These are phyloP conservation scores for Prunella himalayana DNA, from an alignment of 2,113 vertebrate species.

Conservation along the genomic window DNA sequence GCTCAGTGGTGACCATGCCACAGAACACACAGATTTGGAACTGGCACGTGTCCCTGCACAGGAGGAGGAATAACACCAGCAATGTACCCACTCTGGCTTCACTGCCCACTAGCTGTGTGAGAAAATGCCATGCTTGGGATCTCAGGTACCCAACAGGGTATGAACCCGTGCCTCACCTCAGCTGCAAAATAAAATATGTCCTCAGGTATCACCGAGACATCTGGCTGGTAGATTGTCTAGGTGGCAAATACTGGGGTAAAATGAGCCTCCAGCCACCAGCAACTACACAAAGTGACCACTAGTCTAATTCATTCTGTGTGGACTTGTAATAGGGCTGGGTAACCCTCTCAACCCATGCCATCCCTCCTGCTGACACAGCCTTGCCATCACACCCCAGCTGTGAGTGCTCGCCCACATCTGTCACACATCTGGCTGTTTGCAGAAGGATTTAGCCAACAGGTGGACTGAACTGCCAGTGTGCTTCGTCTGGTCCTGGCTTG, in stretches of 20 bases:
- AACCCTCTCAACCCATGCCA: background rate
- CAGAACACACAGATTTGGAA: background rate
- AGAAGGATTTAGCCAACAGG: slow-evolving; percentile 39
- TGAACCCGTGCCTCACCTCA: background rate
- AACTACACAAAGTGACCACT: background rate
- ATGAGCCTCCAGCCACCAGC: background rate
- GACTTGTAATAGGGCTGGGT: background rate
- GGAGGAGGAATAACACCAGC: background rate
- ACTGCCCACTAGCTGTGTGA: background rate
- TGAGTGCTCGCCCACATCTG: background rate
- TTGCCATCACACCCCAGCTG: fast-evolving
- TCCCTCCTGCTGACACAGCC: background rate
- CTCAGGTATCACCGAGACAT: fast-evolving
- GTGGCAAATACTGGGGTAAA: background rate
- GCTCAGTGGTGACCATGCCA: fast-evolving
- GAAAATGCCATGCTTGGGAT: background rate
- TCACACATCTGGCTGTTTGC: background rate
- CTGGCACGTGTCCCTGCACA: fast-evolving
- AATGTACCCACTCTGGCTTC: fast-evolving
- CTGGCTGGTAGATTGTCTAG: background rate
- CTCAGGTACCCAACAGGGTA: fast-evolving
- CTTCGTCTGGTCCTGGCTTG: slow-evolving; percentile 20
- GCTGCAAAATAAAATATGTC: background rate
- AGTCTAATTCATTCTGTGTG: background rate
- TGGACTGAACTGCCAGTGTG: slow-evolving; percentile 6